Conservation (phyloP, 2,797 vertebrate genomes). For the Choloepus didactylus region DNA sequence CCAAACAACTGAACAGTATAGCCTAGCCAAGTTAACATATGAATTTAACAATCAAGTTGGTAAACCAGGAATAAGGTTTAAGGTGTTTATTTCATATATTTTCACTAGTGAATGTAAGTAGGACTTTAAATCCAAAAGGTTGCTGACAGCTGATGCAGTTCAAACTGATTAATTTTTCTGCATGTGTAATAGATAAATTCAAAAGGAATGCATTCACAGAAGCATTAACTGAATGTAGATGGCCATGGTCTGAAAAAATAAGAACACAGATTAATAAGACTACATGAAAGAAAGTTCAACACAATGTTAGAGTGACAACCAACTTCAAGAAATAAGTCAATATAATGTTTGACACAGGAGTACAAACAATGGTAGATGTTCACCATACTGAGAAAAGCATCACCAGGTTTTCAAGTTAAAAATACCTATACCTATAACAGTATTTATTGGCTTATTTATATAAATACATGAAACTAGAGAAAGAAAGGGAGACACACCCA, state of each 20-base stretch:
- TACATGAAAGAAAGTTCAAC: neutral
- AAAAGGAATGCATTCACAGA: neutral
- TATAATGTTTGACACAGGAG: neutral
- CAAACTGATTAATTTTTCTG: neutral
- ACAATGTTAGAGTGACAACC: neutral
- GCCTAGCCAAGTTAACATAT: no score
- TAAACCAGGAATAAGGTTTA: neutral
- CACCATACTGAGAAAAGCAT: neutral
- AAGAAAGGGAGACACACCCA: neutral
- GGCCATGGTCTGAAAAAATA: neutral
- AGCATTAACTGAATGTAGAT: neutral
- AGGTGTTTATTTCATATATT: neutral
- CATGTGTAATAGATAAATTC: neutral
- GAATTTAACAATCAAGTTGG: neutral
- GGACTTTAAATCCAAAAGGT: neutral
- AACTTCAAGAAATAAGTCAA: neutral
- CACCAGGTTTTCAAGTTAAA: neutral
- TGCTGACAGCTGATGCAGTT: neutral
- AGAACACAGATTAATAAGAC: neutral
- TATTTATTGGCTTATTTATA: neutral
- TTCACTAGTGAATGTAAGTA: neutral
- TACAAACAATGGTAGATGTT: neutral
- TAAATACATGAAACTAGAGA: neutral
- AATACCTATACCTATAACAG: neutral
- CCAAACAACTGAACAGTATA: no score